phyloP scores from a whole-genome alignment of 2,888 invertebrate species.

The Drosophila kuntzei region DNA sequence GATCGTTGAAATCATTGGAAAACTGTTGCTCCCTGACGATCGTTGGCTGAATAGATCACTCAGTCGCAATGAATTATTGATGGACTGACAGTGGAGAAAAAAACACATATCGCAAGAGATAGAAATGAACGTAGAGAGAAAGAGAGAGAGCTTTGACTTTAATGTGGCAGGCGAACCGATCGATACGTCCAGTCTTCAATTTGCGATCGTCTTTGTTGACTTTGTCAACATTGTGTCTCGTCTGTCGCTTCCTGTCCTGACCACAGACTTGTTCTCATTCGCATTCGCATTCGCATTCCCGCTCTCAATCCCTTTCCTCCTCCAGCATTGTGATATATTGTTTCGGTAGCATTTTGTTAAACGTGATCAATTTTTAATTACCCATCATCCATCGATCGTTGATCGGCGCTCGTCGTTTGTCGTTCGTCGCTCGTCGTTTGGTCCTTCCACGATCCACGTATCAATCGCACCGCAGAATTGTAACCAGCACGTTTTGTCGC shows the following conservation, averaged over 20 bases:
- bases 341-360: slow-evolving; percentile 82
- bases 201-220: slow-evolving; percentile 61
- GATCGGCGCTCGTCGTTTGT: slow-evolving; percentile 32
- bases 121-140: slow-evolving; percentile 24
- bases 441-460: slow-evolving; percentile 47
- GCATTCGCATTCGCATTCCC: slow-evolving; percentile 1
- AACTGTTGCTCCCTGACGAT: slow-evolving; percentile 33
- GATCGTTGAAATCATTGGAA: slow-evolving; percentile 10
- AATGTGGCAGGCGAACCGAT: slow-evolving; percentile 71
- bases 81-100: slow-evolving; percentile 49
- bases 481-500: slow-evolving; percentile 81
- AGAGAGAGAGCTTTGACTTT: slow-evolving; percentile 59
- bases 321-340: slow-evolving; percentile 72
- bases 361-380: slow-evolving; percentile 85
- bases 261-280: neutral
- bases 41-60: slow-evolving; percentile 72
- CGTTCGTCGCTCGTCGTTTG: slow-evolving; percentile 25
- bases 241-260: slow-evolving; percentile 17
- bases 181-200: slow-evolving; percentile 43
- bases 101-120: slow-evolving; percentile 10
- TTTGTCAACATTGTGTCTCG: slow-evolving; percentile 70
- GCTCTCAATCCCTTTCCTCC: slow-evolving; percentile 5
- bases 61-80: slow-evolving; percentile 76
- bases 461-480: slow-evolving; percentile 77
- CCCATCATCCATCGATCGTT: slow-evolving; percentile 68